Evolutionary conservation across 2,113 vertebrate genomes (phyloP).

Genomic region (Dicaeum eximium): DNA sequence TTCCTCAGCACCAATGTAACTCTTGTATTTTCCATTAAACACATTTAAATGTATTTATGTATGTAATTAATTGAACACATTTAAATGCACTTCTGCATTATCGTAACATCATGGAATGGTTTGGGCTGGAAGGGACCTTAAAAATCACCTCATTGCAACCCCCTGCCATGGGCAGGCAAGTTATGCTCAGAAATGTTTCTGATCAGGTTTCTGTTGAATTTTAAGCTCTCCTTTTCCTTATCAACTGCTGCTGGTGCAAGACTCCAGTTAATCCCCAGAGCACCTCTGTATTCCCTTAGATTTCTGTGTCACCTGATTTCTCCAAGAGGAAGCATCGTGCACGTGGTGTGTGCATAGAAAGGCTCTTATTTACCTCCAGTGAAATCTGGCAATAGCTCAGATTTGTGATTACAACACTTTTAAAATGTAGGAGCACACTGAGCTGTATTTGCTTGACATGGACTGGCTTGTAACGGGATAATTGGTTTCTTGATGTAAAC

Average conservation of each 20-base stretch:
- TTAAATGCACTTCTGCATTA: neutral
- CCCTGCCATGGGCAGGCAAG: neutral
- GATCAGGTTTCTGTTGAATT: neutral
- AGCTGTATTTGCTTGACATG: neutral
- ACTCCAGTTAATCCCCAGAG: neutral
- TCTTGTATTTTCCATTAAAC: no score
- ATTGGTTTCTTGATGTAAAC: constrained; percentile 39
- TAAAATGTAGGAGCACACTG: neutral
- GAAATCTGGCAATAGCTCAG: neutral
- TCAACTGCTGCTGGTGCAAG: neutral
- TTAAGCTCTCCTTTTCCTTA: neutral
- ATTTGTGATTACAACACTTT: neutral
- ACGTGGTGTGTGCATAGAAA: neutral
- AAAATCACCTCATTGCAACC: neutral
- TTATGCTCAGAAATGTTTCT: neutral
- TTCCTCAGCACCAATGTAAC: neutral
- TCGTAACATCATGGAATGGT: neutral
- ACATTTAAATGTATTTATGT: neutral
- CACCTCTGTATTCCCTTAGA: neutral
- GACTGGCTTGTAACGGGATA: neutral
- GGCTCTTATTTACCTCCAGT: neutral
- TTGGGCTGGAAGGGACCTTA: neutral
- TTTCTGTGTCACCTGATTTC: neutral
- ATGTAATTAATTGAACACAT: no score
- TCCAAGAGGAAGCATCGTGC: neutral